A percentile compares a stretch with the other conserved stretches of the same genome.
These are phyloP conservation scores for Pipistrellus kuhlii DNA, from an alignment of 2,797 vertebrate species.

Conservation along the genomic window DNA sequence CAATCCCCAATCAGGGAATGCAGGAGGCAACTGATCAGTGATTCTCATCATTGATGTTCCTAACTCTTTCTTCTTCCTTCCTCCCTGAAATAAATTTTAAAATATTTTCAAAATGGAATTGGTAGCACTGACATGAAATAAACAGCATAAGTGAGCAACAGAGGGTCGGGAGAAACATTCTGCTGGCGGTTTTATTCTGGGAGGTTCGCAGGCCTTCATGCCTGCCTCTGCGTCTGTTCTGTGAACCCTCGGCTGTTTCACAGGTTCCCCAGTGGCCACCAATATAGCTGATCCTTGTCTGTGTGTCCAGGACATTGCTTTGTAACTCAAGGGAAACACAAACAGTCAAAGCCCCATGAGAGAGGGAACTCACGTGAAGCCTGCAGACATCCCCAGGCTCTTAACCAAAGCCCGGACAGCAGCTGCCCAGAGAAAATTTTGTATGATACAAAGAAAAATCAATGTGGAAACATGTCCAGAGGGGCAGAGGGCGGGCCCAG, in stretches of 20 bases:
- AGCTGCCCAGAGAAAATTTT: conserved; percentile 53
- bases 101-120: neutral
- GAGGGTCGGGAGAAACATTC: conserved; percentile 63
- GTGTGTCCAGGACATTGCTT: conserved; percentile 57
- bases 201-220: conserved; percentile 61
- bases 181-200: conserved; percentile 44
- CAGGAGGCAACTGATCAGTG: too few species aligned
- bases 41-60: too few species aligned
- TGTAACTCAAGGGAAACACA: conserved; percentile 51
- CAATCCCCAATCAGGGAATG: too few species aligned
- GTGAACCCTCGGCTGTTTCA: conserved; percentile 72
- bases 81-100: too few species aligned
- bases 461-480: neutral
- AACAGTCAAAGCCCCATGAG: conserved; percentile 29
- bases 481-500: neutral
- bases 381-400: conserved; percentile 37
- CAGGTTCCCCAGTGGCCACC: conserved; percentile 73
- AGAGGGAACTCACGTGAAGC: conserved; percentile 23
- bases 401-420: neutral
- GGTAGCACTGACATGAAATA: neutral
- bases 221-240: conserved; percentile 53
- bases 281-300: conserved; percentile 75
- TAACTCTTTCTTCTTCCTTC: too few species aligned
- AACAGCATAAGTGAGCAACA: conserved; percentile 51
- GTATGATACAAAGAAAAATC: conserved; percentile 65